These are phyloP conservation scores for Melospiza melodia DNA, from an alignment of 2,113 vertebrate genomes.

Conservation along the genomic window DNA sequence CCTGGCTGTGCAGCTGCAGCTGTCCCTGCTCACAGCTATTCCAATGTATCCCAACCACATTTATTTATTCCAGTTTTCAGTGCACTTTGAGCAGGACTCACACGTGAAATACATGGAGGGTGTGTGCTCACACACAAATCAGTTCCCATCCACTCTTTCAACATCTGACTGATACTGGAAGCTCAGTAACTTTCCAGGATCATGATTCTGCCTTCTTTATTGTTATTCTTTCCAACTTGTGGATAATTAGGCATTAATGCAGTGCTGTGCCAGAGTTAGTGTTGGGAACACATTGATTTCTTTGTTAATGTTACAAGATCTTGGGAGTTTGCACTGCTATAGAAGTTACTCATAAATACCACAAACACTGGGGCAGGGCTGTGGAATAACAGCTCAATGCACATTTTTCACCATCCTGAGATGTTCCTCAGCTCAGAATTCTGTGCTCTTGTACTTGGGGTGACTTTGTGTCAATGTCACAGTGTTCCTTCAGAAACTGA, in stretches of 20 bases:
- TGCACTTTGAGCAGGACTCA: not conserved
- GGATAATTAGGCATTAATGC: not conserved
- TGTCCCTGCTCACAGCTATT: not conserved
- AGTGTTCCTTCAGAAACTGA: not conserved
- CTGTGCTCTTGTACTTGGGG: not conserved
- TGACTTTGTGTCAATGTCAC: not conserved
- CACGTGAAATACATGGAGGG: accelerated
- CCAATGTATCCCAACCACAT: not conserved
- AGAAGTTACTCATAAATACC: not conserved
- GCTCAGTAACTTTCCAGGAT: not conserved
- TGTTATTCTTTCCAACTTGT: not conserved
- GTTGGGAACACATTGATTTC: not conserved
- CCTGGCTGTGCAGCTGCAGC: not conserved
- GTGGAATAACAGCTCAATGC: not conserved
- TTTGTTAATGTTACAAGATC: not conserved
- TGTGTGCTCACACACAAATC: not conserved
- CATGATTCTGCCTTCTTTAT: not conserved
- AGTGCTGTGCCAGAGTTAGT: not conserved
- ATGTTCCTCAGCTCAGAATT: not conserved
- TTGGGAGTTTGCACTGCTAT: not conserved
- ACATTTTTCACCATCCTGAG: not conserved
- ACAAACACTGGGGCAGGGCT: not conserved
- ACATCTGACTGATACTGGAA: not conserved
- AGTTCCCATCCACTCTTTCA: not conserved
- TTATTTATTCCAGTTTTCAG: not conserved